These are phyloP conservation scores for Pao palembangensis DNA, from an alignment of 2,113 vertebrate genomes.

Conservation along the genomic window DNA sequence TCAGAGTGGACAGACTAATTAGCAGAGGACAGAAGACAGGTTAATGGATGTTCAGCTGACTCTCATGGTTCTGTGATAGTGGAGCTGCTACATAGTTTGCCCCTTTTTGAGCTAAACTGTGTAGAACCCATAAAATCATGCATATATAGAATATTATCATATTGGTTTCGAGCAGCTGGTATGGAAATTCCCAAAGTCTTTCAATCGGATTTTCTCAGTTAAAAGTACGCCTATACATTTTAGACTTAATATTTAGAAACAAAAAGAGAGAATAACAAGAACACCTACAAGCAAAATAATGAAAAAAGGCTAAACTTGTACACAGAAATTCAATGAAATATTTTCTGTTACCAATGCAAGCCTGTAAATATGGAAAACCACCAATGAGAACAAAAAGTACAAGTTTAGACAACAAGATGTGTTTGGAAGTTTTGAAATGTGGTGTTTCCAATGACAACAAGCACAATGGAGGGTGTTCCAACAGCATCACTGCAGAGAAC, in stretches of 20 bases:
- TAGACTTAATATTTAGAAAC: conserved; percentile 53
- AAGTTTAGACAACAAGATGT: conserved; percentile 71
- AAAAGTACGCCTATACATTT: conserved; percentile 27
- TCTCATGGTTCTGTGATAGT: too few species aligned
- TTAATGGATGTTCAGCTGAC: too few species aligned
- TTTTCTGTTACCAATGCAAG: conserved; percentile 85
- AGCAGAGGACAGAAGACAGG: too few species aligned
- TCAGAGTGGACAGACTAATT: too few species aligned
- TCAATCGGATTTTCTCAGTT: conserved; percentile 46
- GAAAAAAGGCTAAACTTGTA: conserved; percentile 72
- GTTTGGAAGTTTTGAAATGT: conserved; percentile 80
- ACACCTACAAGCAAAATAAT: conserved; percentile 64
- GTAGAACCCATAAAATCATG: too few species aligned
- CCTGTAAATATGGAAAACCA: conserved; percentile 66
- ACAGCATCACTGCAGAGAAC: conserved; percentile 89
- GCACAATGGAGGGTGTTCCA: conserved; percentile 77
- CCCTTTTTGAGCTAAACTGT: too few species aligned
- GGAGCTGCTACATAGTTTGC: too few species aligned
- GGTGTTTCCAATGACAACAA: conserved; percentile 59
- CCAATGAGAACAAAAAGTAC: conserved; percentile 29
- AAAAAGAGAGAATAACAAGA: conserved; percentile 69
- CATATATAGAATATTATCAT: too few species aligned
- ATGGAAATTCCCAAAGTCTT: conserved; percentile 69
- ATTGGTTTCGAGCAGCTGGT: not conserved
- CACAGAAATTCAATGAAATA: conserved; percentile 99